Evolutionary conservation across 1,140 invertebrate genomes (phyloP).

Genomic region (Sycobia sp.): DNA sequence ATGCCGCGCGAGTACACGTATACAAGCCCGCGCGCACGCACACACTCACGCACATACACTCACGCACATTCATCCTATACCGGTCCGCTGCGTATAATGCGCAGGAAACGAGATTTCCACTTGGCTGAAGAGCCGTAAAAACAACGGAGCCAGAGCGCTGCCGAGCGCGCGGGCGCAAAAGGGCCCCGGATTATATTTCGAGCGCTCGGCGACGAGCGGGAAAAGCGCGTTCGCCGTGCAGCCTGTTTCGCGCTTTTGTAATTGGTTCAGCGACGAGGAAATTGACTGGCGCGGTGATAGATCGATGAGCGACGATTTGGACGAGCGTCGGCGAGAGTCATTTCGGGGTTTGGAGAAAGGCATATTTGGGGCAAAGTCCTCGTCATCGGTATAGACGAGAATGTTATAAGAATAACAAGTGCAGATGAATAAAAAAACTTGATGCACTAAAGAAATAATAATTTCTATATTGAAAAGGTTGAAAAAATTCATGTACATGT

Average conservation of each 20-base stretch:
- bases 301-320: not conserved
- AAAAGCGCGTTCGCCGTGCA: not conserved
- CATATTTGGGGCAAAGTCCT: no score
- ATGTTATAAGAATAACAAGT: no score
- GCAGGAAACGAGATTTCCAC: conserved; percentile 46
- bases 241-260: not conserved
- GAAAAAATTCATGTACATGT: no score
- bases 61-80: no score
- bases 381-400: no score
- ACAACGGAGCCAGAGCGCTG: conserved; percentile 34
- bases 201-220: not conserved
- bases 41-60: conserved; percentile 19
- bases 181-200: no score
- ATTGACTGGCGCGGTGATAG: not conserved
- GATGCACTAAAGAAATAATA: no score
- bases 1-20: conserved; percentile 33
- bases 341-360: no score
- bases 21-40: conserved; percentile 31
- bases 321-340: not conserved
- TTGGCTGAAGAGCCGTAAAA: conserved; percentile 43
- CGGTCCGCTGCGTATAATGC: not conserved
- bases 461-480: no score
- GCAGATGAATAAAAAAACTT: no score
- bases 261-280: no score
- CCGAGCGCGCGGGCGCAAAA: not conserved